Evolutionary conservation across 2,797 vertebrate genomes (phyloP), one percentile per base, ranked within the genome.

Genomic region (Knipowitschia caucasica): DNA sequence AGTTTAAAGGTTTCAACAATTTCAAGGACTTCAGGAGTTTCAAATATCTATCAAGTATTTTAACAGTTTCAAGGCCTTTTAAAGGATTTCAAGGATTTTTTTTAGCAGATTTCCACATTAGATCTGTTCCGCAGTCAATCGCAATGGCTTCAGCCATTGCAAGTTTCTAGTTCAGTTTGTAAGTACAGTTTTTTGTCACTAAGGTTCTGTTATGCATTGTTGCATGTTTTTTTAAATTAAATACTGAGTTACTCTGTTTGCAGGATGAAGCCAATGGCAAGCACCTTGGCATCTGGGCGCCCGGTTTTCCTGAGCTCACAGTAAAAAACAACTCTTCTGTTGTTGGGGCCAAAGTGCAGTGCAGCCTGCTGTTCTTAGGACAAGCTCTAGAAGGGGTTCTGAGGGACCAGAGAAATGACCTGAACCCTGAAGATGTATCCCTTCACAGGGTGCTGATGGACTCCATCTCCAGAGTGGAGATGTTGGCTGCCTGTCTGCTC

Each of bases 241-340:
- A 34, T 20, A 7, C 0, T 23, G 10, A 24, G 20, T 14, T 50
- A 30, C 23, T 6, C 30, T 50, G 12, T 17, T 56, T 56, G 1
- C 56, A 85, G 85, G 69, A 82, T 0, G 2, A 64, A 44, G 73
- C 62, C 42, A 87, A 86, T 2, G 84, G 84, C 17, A 25, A 54
- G 2, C 2, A 75, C 31, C 39, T 78, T 2, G 79, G 68, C 2
- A 58, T 30, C 1, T 85, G 76, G 77, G 0, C 15, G 1, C 65
- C 67, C 0, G 78, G 77, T 30, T 88, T 86, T 44, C 75, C 80
- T 8, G 34, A 73, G 29, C 72, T 82, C 14, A 7, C 53, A 7
- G 31, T 67, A 26, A 20, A 72, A 2, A 1, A 11, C 0, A 42
- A 60, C 30, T 5, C 36, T 0, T 1, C 67, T 18, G 3, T 34